Conservation (phyloP, 2,113 vertebrate genomes). For the Tragelaphus buxtoni region DNA sequence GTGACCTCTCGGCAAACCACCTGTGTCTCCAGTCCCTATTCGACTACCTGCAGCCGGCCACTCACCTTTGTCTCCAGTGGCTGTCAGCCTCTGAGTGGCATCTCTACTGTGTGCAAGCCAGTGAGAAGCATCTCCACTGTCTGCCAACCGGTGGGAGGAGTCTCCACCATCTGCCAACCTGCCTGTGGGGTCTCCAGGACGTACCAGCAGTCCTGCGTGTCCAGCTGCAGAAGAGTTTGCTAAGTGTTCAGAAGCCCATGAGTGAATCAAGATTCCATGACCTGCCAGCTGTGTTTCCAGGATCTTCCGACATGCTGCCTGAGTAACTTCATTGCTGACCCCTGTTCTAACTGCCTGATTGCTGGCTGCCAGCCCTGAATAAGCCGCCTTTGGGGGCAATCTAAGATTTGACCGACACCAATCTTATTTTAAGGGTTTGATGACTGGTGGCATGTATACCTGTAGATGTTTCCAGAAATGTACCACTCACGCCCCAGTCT, state of each 20-base stretch:
- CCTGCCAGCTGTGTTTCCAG: conserved; percentile 32
- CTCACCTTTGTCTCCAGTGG: conserved; percentile 48
- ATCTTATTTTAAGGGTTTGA: background rate
- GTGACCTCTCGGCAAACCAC: conserved; percentile 29
- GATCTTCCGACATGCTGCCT: background rate
- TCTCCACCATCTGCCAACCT: conserved; percentile 29
- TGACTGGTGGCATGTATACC: background rate
- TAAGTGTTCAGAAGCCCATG: background rate
- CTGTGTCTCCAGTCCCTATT: conserved; percentile 58
- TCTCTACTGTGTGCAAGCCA: background rate
- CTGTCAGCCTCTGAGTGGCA: conserved; percentile 26
- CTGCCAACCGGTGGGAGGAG: conserved; percentile 16
- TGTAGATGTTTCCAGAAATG: background rate
- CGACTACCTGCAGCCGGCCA: conserved; percentile 44
- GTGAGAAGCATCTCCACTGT: background rate
- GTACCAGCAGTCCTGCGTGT: conserved; percentile 23
- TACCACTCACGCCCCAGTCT: background rate
- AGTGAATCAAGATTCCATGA: background rate
- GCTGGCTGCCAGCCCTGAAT: background rate
- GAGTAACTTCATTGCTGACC: background rate
- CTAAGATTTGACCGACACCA: background rate
- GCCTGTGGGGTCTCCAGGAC: conserved; percentile 38
- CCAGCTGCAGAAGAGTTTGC: conserved; percentile 57
- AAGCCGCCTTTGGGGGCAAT: background rate
- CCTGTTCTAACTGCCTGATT: background rate